Conservation (phyloP, 2,113 vertebrate species). For the Choloepus hoffmanni region DNA sequence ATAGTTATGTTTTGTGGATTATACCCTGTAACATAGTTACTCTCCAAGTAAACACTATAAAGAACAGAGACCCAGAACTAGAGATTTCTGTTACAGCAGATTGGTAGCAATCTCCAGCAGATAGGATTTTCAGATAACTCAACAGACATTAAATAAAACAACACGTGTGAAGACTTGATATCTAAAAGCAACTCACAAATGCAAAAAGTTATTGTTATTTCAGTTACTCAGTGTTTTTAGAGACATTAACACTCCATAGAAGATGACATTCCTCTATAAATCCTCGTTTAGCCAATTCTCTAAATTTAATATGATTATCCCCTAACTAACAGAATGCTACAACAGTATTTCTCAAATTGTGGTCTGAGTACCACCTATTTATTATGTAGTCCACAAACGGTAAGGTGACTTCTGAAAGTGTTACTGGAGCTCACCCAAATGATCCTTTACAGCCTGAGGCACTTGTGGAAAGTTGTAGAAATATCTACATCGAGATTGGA, state of each 20-base stretch:
- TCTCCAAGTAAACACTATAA: neutral
- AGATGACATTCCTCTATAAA: slow-evolving; percentile 61
- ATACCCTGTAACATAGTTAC: neutral
- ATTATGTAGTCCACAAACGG: slow-evolving; percentile 23
- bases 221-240: slow-evolving; percentile 38
- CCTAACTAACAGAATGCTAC: slow-evolving; percentile 46
- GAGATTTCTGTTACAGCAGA: neutral
- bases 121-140: slow-evolving; percentile 25
- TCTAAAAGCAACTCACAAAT: slow-evolving; percentile 50
- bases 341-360: slow-evolving; percentile 38
- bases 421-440: neutral
- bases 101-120: neutral
- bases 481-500: slow-evolving; percentile 15
- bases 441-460: neutral
- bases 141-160: neutral
- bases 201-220: slow-evolving; percentile 51
- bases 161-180: neutral
- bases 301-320: slow-evolving; percentile 65
- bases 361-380: slow-evolving; percentile 55
- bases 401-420: slow-evolving; percentile 3
- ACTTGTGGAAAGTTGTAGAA: neutral
- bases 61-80: neutral
- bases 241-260: slow-evolving; percentile 48
- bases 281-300: slow-evolving; percentile 44
- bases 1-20: neutral